A percentile compares a stretch with the other conserved stretches of the same genome.
These are phyloP conservation scores for Cheilinus undulatus DNA, from an alignment of 2,113 vertebrate species.

Conservation along the genomic window DNA sequence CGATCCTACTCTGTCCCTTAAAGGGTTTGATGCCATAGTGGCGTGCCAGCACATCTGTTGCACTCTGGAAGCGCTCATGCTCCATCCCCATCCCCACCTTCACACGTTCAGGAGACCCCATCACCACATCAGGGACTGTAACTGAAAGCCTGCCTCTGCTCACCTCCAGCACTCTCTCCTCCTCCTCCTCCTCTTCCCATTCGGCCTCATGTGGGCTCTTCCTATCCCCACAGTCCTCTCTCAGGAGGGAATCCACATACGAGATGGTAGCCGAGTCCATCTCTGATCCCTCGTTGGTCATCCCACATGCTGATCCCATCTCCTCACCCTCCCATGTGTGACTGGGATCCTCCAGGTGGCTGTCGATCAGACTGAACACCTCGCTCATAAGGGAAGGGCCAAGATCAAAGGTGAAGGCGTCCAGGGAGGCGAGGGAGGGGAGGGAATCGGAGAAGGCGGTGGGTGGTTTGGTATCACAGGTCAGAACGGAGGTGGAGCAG, in stretches of 20 bases:
- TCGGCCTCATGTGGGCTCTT: slow-evolving; percentile 68
- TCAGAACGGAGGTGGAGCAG: slow-evolving; percentile 80
- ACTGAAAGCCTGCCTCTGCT: slow-evolving; percentile 52
- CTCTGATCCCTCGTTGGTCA: slow-evolving; percentile 69
- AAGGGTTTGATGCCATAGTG: slow-evolving; percentile 72
- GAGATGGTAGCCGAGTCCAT: slow-evolving; percentile 78
- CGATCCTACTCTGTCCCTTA: slow-evolving; percentile 73
- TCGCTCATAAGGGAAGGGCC: slow-evolving; percentile 97
- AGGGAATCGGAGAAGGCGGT: slow-evolving; percentile 77
- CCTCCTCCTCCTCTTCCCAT: slow-evolving; percentile 68
- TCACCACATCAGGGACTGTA: slow-evolving; percentile 67
- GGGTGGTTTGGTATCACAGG: slow-evolving; percentile 68
- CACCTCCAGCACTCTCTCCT: slow-evolving; percentile 31
- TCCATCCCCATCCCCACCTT: slow-evolving; percentile 68
- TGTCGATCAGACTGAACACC: slow-evolving; percentile 89
- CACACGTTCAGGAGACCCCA: slow-evolving; percentile 45
- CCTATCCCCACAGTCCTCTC: slow-evolving; percentile 73
- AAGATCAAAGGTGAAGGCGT: slow-evolving; percentile 94
- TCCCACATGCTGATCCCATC: slow-evolving; percentile 57
- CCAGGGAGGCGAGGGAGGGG: slow-evolving; percentile 89
- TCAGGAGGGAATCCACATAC: slow-evolving; percentile 79
- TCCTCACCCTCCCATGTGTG: slow-evolving; percentile 67
- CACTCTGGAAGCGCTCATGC: slow-evolving; percentile 77
- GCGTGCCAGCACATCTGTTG: slow-evolving; percentile 78
- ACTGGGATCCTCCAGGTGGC: slow-evolving; percentile 46